Evolutionary conservation across 1,140 invertebrate genomes (phyloP).

Genomic region (Zaprionus kolodkinae): DNA sequence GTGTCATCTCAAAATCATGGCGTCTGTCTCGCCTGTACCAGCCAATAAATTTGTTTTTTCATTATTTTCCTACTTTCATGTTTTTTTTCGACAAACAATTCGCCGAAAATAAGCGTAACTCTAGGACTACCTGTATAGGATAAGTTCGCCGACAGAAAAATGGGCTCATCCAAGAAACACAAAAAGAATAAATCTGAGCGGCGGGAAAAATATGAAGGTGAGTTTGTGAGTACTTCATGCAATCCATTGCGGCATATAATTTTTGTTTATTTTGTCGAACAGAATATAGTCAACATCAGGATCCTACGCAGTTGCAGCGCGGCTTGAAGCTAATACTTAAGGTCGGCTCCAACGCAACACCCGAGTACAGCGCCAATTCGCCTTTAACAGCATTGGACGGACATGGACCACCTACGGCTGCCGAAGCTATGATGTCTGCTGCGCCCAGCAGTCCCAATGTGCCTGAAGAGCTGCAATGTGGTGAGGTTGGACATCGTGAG

Average conservation of each 20-base stretch:
- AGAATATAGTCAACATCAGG: conserved; percentile 84
- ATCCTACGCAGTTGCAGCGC: conserved; percentile 86
- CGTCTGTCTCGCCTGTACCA: conserved; percentile 44
- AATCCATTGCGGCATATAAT: conserved; percentile 12
- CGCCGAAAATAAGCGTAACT: background rate
- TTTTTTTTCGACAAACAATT: conserved; percentile 24
- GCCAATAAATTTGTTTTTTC: conserved; percentile 56
- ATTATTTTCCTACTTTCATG: conserved; percentile 47
- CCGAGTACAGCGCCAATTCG: conserved; percentile 87
- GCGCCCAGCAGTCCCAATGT: conserved; percentile 52
- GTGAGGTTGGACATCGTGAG: conserved; percentile 66
- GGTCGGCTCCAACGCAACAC: conserved; percentile 89
- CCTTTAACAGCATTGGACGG: conserved; percentile 56
- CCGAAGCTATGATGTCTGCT: conserved; percentile 79
- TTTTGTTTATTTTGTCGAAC: conserved; percentile 21
- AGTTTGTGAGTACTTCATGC: conserved; percentile 42
- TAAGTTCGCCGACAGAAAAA: conserved; percentile 31
- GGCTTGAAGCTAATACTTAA: conserved; percentile 92
- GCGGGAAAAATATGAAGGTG: conserved; percentile 88
- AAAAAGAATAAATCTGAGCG: conserved; percentile 90
- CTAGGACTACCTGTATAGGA: background rate
- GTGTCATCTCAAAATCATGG: conserved; percentile 43
- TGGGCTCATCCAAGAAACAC: conserved; percentile 87
- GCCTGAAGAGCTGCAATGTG: conserved; percentile 53
- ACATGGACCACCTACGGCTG: conserved; percentile 73